Conservation (phyloP, 2,888 invertebrate species). For the Epirrita christyi region DNA sequence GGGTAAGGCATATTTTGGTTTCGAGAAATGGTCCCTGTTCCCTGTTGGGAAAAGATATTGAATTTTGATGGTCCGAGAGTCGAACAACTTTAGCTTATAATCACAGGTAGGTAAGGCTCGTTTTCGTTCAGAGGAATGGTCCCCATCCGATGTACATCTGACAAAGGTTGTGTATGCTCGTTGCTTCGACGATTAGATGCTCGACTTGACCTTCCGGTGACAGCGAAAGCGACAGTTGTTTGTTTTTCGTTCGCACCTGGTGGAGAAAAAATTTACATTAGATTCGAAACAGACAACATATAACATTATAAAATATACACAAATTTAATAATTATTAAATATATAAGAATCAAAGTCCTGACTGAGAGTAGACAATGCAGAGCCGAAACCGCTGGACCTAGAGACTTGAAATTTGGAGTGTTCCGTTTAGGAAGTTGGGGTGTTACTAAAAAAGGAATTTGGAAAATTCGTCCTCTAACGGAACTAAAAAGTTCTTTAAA, state of each 20-base stretch:
- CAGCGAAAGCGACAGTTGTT: constrained; percentile 87
- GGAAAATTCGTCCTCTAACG: no score
- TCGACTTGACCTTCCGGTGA: constrained; percentile 98
- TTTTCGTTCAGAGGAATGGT: constrained; percentile 87
- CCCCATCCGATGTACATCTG: constrained; percentile 99
- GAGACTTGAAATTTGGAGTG: no score
- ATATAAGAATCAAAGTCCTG: no score
- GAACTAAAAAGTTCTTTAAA: no score
- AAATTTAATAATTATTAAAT: no score
- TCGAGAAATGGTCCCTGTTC: constrained; percentile 93
- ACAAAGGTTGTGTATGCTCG: constrained; percentile 93
- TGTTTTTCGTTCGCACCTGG: constrained; percentile 86
- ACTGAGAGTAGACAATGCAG: no score
- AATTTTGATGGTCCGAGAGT: constrained; percentile 93
- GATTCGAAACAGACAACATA: no score
- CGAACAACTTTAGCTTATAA: constrained; percentile 3
- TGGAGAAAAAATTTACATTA: constrained; percentile 32
- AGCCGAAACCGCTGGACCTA: no score
- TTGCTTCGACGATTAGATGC: constrained; percentile 96
- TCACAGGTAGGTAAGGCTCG: constrained; percentile 24
- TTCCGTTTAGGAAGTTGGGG: no score
- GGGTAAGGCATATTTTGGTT: constrained; percentile 19
- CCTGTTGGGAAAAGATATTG: constrained; percentile 96
- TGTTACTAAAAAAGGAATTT: no score
- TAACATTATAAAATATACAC: no score